Evolutionary conservation across 2,888 invertebrate species (phyloP).

Genomic region (Suillia variegata): DNA sequence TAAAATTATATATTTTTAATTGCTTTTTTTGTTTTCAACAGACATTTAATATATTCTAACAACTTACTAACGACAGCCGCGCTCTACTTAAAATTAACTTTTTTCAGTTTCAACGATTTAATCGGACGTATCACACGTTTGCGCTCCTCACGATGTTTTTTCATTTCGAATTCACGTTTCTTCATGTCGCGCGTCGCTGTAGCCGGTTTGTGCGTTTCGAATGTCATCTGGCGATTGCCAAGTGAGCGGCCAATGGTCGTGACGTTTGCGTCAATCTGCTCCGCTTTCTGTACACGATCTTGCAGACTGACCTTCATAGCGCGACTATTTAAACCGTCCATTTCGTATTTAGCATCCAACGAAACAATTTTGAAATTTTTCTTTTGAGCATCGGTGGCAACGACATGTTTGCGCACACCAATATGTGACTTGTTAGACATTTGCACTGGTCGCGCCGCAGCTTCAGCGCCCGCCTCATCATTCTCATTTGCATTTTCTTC

Average conservation of each 20-base stretch:
- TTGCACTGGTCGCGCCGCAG: neutral
- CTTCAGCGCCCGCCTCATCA: slow-evolving; percentile 44
- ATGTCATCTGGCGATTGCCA: slow-evolving; percentile 82
- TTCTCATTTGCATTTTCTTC: slow-evolving; percentile 52
- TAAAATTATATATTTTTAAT: too few relatives aligned
- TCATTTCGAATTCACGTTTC: slow-evolving; percentile 67
- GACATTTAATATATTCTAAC: too few relatives aligned
- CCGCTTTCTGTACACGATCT: slow-evolving; percentile 69
- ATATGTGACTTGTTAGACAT: neutral
- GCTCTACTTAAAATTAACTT: slow-evolving; percentile 56
- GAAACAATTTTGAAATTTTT: slow-evolving; percentile 66
- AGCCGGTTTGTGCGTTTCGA: slow-evolving; percentile 66
- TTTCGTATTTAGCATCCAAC: slow-evolving; percentile 65
- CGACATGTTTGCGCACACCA: slow-evolving; percentile 15
- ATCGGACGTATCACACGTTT: slow-evolving; percentile 69
- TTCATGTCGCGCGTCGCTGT: slow-evolving; percentile 64
- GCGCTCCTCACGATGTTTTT: slow-evolving; percentile 73
- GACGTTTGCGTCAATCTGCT: slow-evolving; percentile 61
- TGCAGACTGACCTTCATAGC: slow-evolving; percentile 64
- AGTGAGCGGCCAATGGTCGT: slow-evolving; percentile 66
- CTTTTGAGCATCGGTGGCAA: slow-evolving; percentile 22
- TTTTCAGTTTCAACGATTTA: slow-evolving; percentile 60
- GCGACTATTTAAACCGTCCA: slow-evolving; percentile 34
- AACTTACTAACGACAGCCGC: too few relatives aligned
- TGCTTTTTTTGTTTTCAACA: too few relatives aligned